These are phyloP conservation scores for Lordiphosa stackelbergi DNA, from an alignment of 1,140 invertebrate species.

Conservation along the genomic window DNA sequence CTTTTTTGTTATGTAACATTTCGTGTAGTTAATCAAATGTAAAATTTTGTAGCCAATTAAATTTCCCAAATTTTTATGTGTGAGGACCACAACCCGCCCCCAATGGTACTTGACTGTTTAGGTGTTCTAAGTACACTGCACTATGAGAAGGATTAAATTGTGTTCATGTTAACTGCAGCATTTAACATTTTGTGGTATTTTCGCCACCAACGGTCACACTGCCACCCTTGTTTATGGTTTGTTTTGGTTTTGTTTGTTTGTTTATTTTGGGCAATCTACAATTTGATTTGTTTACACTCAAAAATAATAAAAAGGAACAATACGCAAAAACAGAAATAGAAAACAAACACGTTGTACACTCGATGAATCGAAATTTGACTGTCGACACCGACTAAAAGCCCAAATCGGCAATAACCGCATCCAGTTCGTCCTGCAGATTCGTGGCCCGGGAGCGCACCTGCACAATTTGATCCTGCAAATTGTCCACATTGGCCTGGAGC, in stretches of 20 bases:
- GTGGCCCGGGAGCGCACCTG: constrained; percentile 88
- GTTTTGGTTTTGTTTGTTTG: constrained; percentile 18
- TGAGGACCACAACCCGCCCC: no score
- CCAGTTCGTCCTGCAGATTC: constrained; percentile 87
- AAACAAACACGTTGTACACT: constrained; percentile 53
- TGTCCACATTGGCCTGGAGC: constrained; percentile 89
- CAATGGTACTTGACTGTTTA: no score
- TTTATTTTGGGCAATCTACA: constrained; percentile 3
- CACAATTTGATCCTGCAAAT: constrained; percentile 88
- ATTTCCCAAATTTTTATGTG: no score
- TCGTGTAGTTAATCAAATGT: no score
- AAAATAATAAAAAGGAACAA: constrained; percentile 46
- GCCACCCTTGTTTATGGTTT: no score
- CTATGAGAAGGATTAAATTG: no score
- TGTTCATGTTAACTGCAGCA: no score
- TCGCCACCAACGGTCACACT: no score
- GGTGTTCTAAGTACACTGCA: no score
- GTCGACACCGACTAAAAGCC: constrained; percentile 61
- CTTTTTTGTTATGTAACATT: no score
- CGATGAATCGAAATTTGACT: constrained; percentile 2
- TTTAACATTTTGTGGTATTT: no score
- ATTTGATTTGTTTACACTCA: constrained; percentile 62
- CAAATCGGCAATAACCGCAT: constrained; percentile 80
- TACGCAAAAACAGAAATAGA: constrained; percentile 52
- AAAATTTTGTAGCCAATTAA: no score